These are phyloP conservation scores for Heptranchias perlo DNA, from an alignment of 2,113 vertebrate species.

Conservation along the genomic window DNA sequence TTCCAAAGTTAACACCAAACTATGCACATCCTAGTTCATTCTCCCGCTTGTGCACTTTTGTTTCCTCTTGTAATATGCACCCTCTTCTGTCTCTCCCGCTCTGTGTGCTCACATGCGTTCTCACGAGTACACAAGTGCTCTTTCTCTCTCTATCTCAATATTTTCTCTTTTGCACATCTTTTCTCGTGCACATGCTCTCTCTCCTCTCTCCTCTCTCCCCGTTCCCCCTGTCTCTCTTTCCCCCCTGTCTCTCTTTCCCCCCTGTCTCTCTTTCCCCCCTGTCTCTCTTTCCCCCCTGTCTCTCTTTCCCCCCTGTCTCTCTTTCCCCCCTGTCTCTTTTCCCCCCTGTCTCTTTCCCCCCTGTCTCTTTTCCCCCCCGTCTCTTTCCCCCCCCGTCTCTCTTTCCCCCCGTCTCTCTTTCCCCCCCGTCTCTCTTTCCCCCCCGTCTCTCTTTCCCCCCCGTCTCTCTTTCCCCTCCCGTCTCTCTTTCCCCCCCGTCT, in stretches of 20 bases:
- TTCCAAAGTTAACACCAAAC: background rate
- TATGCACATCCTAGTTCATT: background rate
- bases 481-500: no score
- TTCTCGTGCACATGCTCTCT: no score
- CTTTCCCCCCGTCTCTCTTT: background rate
- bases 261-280: background rate
- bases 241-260: background rate
- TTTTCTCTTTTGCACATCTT: background rate
- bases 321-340: no score
- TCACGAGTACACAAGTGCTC: background rate
- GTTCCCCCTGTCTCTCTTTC: background rate
- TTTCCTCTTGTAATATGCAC: background rate
- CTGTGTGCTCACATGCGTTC: background rate
- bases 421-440: background rate
- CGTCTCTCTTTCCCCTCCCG: no score
- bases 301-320: no score
- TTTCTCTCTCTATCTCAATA: no score
- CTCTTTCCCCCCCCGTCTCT: no score
- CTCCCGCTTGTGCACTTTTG: background rate
- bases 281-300: no score
- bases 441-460: no score
- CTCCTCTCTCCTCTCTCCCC: background rate
- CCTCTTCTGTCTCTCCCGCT: background rate
- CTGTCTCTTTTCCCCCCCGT: no score
- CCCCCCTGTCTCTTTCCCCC: no score